A percentile compares a stretch with the other conserved stretches of the same genome.
phyloP scores from a whole-genome alignment of 2,888 invertebrate species.

The Chrysomela aeneicollis region DNA sequence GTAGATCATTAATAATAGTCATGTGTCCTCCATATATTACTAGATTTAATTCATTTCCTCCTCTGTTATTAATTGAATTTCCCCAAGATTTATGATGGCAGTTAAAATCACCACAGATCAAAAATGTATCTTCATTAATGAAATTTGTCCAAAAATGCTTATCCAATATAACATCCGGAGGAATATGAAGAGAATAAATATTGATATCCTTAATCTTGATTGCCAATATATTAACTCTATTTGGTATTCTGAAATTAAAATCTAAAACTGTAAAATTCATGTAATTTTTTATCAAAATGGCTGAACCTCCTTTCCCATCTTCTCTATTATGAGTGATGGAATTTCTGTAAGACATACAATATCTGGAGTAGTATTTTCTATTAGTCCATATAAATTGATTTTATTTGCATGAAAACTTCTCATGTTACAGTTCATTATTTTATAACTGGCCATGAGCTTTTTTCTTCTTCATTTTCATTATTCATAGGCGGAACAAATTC shows the following conservation, averaged over 20 bases:
- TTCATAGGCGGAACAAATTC: conserved; percentile 1
- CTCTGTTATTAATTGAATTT: conserved; percentile 12
- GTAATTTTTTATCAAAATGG: not conserved
- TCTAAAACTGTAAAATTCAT: not conserved
- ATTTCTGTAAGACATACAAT: too few relatives aligned
- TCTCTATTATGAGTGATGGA: not conserved
- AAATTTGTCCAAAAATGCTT: not conserved
- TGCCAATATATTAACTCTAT: conserved; percentile 4
- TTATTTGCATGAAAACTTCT: conserved; percentile 4
- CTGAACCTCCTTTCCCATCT: conserved; percentile 12
- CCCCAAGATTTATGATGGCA: conserved; percentile 11
- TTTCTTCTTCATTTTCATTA: not conserved
- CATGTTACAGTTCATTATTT: conserved; percentile 7
- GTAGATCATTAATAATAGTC: not conserved
- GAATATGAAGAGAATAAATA: not conserved
- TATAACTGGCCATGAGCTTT: not conserved
- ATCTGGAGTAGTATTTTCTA: not conserved
- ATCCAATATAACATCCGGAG: not conserved
- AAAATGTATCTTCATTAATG: not conserved
- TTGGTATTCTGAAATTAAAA: not conserved
- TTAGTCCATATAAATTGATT: not conserved
- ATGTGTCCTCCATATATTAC: not conserved
- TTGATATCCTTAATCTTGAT: not conserved
- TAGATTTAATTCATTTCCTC: not conserved
- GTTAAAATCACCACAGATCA: not conserved